phyloP scores from a whole-genome alignment of 2,888 invertebrate genomes.

The Cephus pulcher region DNA sequence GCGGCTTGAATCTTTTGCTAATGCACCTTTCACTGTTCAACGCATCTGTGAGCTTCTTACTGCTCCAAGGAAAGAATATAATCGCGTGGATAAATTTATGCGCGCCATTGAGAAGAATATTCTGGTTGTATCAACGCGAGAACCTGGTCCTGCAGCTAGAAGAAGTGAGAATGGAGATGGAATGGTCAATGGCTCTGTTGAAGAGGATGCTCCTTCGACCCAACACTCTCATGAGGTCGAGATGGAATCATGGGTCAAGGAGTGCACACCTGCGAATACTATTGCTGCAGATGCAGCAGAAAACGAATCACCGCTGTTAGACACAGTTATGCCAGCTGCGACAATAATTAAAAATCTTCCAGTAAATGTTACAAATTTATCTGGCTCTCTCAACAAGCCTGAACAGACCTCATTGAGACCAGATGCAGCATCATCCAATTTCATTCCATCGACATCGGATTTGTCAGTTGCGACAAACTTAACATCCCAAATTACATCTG shows the following conservation, averaged over 20 bases:
- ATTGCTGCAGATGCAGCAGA: conserved; percentile 41
- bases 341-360: conserved; percentile 37
- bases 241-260: conserved; percentile 63
- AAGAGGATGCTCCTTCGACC: conserved; percentile 45
- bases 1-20: conserved; percentile 83
- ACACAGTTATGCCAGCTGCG: conserved; percentile 38
- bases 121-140: conserved; percentile 78
- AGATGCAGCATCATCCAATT: conserved; percentile 67
- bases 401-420: conserved; percentile 67
- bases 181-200: conserved; percentile 61
- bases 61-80: conserved; percentile 93
- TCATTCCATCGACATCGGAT: conserved; percentile 42
- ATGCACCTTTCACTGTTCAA: conserved; percentile 96
- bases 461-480: conserved; percentile 38
- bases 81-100: conserved; percentile 96
- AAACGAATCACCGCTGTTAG: conserved; percentile 39
- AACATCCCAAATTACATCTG: conserved; percentile 32
- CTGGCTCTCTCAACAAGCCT: conserved; percentile 65
- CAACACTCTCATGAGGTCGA: conserved; percentile 52
- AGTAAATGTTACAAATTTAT: conserved; percentile 45
- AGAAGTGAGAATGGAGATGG: conserved; percentile 63
- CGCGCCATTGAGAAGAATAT: conserved; percentile 96
- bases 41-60: conserved; percentile 94
- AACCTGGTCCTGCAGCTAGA: conserved; percentile 63
- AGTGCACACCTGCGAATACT: conserved; percentile 48